Conservation (phyloP, 2,888 invertebrate genomes). For the Phymatocera aterrima region DNA sequence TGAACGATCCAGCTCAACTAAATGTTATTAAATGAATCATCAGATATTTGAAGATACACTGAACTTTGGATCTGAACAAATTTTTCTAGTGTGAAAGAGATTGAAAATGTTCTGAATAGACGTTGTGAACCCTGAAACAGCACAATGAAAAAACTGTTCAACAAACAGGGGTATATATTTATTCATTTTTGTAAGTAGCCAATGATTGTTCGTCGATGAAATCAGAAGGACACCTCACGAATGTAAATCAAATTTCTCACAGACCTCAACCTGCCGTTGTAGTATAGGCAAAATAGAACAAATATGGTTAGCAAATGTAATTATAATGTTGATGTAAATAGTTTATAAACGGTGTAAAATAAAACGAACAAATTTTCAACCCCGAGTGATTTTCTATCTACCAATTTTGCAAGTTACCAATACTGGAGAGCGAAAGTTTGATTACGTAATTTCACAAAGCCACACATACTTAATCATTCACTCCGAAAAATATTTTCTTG, state of each 20-base stretch:
- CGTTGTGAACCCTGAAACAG: not conserved
- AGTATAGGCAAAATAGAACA: not conserved
- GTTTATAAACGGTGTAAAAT: not conserved
- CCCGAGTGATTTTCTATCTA: not conserved
- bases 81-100: not conserved
- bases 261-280: not conserved
- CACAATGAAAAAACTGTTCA: not conserved
- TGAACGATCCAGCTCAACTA: not conserved
- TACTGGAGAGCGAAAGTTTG: too few species aligned
- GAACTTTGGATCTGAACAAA: not conserved
- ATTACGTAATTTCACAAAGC: too few species aligned
- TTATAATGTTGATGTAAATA: conserved; percentile 10
- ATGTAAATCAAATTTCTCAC: not conserved
- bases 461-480: too few species aligned
- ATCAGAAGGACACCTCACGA: too few species aligned
- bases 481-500: too few species aligned
- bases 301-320: not conserved
- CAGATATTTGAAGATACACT: not conserved
- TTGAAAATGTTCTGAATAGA: not conserved
- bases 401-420: not conserved
- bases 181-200: not conserved
- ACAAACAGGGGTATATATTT: not conserved
- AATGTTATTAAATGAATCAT: not conserved
- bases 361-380: not conserved
- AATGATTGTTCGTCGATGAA: not conserved